phyloP scores from a whole-genome alignment of 2,888 invertebrate genomes.

The Mimumesa dahlbomi region DNA sequence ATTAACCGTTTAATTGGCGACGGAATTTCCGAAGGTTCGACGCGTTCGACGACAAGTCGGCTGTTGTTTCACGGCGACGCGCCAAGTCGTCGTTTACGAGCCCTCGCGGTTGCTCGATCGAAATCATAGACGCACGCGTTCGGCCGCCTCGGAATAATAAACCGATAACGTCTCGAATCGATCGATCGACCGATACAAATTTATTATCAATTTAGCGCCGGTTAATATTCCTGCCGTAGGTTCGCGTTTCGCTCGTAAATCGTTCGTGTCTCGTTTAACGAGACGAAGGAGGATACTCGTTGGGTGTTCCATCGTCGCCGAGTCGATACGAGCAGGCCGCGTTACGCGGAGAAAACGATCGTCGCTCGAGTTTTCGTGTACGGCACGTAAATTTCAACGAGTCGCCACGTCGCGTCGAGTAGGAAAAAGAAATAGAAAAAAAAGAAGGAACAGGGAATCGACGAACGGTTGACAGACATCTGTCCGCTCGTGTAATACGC shows the following conservation, averaged over 20 bases:
- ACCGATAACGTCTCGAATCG: no score
- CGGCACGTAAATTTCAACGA: slow-evolving; percentile 1
- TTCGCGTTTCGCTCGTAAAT: no score
- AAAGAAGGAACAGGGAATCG: not conserved
- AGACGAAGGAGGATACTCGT: slow-evolving; percentile 39
- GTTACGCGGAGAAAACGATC: slow-evolving; percentile 54
- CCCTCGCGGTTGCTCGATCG: no score
- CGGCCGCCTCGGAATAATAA: no score
- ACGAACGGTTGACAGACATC: slow-evolving; percentile 23
- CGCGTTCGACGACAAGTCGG: no score
- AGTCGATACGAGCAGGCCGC: slow-evolving; percentile 11
- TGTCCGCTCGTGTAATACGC: slow-evolving; percentile 42
- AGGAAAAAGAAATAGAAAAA: not conserved
- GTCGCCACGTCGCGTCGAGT: not conserved
- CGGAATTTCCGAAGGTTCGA: not conserved
- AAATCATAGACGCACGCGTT: no score
- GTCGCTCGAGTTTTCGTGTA: slow-evolving; percentile 37
- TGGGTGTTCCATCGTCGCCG: slow-evolving; percentile 54
- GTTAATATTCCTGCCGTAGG: no score
- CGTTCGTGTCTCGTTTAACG: slow-evolving; percentile 26
- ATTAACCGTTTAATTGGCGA: slow-evolving; percentile 31
- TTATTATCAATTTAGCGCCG: no score
- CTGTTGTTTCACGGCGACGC: no score
- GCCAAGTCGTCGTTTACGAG: no score
- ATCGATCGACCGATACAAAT: no score